Evolutionary conservation across 2,888 invertebrate genomes (phyloP).

Genomic region (Pheosia tremula): DNA sequence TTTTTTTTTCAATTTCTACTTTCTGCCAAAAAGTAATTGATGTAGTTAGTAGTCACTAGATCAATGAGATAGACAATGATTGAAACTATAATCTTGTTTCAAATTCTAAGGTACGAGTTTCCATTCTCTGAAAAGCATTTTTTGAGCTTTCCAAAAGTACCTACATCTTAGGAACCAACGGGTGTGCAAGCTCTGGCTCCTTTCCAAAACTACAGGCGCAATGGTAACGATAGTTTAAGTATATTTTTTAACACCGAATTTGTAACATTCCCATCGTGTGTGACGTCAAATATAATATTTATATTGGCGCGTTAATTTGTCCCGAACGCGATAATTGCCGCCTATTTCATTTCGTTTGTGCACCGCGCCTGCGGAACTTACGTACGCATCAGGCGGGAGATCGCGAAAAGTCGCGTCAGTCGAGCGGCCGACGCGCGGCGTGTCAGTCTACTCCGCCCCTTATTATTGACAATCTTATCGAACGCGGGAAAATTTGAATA

Average conservation of each 20-base stretch:
- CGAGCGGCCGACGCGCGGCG: constrained; percentile 47
- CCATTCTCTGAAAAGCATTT: too few species aligned
- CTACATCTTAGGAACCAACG: too few species aligned
- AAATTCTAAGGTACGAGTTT: too few species aligned
- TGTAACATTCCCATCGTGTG: constrained; percentile 2
- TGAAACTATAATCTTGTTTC: too few species aligned
- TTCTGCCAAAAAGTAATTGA: too few species aligned
- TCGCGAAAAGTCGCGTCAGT: constrained; percentile 34
- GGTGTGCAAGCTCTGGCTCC: too few species aligned
- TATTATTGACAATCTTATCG: constrained; percentile 29
- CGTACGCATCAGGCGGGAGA: constrained; percentile 18
- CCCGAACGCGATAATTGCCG: constrained; percentile 27
- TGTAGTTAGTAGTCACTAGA: too few species aligned
- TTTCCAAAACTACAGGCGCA: too few species aligned
- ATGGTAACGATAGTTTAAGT: too few species aligned
- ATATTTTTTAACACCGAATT: not conserved
- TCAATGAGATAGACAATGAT: too few species aligned
- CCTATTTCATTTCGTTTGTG: constrained; percentile 31
- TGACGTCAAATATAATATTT: constrained; percentile 21
- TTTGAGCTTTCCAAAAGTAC: too few species aligned
- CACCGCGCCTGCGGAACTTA: constrained; percentile 53
- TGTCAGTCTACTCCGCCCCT: constrained; percentile 47
- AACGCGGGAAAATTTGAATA: constrained; percentile 45
- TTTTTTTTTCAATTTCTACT: too few species aligned
- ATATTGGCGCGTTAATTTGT: constrained; percentile 30